A percentile compares a stretch with the other conserved stretches of the same genome.
Conservation (phyloP, 1,140 invertebrate genomes). For the Orussus abietinus region DNA sequence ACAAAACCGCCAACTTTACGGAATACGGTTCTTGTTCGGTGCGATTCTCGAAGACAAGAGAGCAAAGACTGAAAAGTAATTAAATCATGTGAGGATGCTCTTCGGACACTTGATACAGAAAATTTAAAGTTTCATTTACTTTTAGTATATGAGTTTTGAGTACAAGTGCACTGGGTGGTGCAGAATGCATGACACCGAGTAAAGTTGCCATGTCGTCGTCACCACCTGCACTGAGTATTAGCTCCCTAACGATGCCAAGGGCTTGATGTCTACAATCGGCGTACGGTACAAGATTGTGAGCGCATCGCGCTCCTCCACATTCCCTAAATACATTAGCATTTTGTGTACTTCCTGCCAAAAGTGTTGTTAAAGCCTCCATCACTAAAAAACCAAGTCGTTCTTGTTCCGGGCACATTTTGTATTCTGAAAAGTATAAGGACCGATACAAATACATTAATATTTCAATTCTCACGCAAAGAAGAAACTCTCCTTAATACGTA, state of each 20-base stretch:
- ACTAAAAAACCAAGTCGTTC: slow-evolving; percentile 79
- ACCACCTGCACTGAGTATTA: slow-evolving; percentile 85
- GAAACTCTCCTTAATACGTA: no score
- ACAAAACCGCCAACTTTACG: slow-evolving; percentile 97
- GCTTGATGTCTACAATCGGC: slow-evolving; percentile 77
- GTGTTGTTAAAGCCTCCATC: slow-evolving; percentile 80
- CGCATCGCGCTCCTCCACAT: slow-evolving; percentile 85
- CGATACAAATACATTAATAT: no score
- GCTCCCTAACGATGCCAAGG: slow-evolving; percentile 77
- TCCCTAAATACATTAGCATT: slow-evolving; percentile 93
- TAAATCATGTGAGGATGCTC: slow-evolving; percentile 7
- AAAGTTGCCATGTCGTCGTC: slow-evolving; percentile 94
- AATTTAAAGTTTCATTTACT: slow-evolving; percentile 43
- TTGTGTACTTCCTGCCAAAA: slow-evolving; percentile 74
- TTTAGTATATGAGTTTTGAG: slow-evolving; percentile 91
- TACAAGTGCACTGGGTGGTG: slow-evolving; percentile 70
- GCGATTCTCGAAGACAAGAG: slow-evolving; percentile 87
- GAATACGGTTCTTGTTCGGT: slow-evolving; percentile 93
- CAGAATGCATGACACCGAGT: slow-evolving; percentile 85
- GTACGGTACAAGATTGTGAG: slow-evolving; percentile 85
- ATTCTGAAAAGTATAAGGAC: slow-evolving; percentile 48
- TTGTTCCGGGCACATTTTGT: slow-evolving; percentile 60
- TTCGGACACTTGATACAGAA: no score
- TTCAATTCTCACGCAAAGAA: no score
- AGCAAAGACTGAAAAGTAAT: slow-evolving; percentile 64